A percentile compares a stretch with the other conserved stretches of the same genome.
Evolutionary conservation across 2,888 invertebrate genomes (phyloP).

Genomic region (Pterostichus madidus): DNA sequence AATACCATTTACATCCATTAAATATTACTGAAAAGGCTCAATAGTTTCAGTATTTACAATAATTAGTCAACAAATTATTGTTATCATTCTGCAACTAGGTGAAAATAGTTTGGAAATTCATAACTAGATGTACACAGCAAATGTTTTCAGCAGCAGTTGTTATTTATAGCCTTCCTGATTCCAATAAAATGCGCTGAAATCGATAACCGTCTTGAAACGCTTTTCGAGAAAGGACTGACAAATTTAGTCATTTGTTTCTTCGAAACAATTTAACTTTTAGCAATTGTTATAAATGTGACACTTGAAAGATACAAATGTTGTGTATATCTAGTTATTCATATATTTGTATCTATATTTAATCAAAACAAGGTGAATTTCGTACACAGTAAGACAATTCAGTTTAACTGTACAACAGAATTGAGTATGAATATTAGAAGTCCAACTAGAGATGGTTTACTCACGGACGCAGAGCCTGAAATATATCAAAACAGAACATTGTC

Average conservation of each 20-base stretch:
- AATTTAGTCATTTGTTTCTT: slow-evolving; percentile 50
- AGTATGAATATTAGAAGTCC: neutral
- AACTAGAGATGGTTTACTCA: slow-evolving; percentile 19
- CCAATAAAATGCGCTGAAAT: slow-evolving; percentile 32
- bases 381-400: slow-evolving; percentile 17
- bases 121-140: slow-evolving; percentile 18
- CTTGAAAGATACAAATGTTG: slow-evolving; percentile 5
- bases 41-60: slow-evolving; percentile 40
- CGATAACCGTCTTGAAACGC: slow-evolving; percentile 13
- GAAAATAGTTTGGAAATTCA: slow-evolving; percentile 20
- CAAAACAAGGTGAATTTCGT: slow-evolving; percentile 1
- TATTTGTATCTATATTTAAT: neutral
- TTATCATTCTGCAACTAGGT: slow-evolving; percentile 47
- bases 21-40: neutral
- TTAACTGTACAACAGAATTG: slow-evolving; percentile 40
- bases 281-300: slow-evolving; percentile 23
- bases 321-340: slow-evolving; percentile 19
- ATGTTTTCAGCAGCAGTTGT: slow-evolving; percentile 12
- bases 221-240: slow-evolving; percentile 39
- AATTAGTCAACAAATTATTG: slow-evolving; percentile 16
- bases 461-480: slow-evolving; percentile 5
- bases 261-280: slow-evolving; percentile 40
- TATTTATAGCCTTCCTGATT: slow-evolving; percentile 43
- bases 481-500: neutral
- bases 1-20: slow-evolving; percentile 38